Base-by-base conservation (phyloP, 2,113 vertebrate species). In the Tor tambroides region DNA sequence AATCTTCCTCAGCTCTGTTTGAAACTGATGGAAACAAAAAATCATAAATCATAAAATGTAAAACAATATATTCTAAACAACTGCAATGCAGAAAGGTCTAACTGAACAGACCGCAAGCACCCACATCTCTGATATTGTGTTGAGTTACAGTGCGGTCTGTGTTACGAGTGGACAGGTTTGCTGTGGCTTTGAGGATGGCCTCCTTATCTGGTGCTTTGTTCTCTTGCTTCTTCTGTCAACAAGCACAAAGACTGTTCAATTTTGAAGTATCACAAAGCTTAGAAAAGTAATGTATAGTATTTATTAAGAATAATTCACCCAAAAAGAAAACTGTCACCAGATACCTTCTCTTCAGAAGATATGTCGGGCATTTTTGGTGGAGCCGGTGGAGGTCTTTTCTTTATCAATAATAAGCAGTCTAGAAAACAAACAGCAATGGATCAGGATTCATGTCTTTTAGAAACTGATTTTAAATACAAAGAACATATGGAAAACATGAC, bases 131-230 rank as follows among this genome's bases (percentile, higher is more conserved):
- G 93, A 96, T 95, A 93, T 94, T 98, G 91, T 98, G 98, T 74
- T 98, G 98, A 7, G 95, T 95, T 17, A 97, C 96, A 0, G 94
- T 95, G 84, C 97, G 97, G 91, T 99, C 98, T 0, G 91, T 94
- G 86, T 93, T 96, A 77, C 94, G 95, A 15, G 95, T 94, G 0
- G 96, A 95, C 88, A 99, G 94, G 80, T 74, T 94, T 80, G 96
- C 94, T 0, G 98, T 99, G 0, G 98, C 98, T 88, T 97, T 97
- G 49, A 96, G 93, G 51, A 99, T 99, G 8, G 98, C 96, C 0
- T 99, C 98, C 91, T 96, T 97, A 92, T 99, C 98, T 0, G 98
- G 98, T 91, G 98, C 97, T 90, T 97, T 99, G 91, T 97, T 97
- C 2, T 99, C 98, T 89, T 98, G 97, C 90, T 98, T 99, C 90